Conservation (phyloP, 1,140 invertebrate species). For the Achatina immaculata region DNA sequence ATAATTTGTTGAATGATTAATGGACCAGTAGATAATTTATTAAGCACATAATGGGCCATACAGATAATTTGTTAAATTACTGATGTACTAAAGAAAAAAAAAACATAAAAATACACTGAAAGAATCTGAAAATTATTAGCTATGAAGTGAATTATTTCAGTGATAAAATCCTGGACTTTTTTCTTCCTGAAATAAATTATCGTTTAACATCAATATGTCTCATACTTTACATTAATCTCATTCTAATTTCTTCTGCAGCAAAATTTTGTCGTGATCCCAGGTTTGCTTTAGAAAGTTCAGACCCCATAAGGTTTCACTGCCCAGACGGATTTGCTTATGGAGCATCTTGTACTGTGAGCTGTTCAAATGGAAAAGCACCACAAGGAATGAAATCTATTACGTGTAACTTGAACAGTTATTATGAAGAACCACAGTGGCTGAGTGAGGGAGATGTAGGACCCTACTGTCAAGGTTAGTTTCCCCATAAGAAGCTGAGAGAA, state of each 20-base stretch:
- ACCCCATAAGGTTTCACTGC: neutral
- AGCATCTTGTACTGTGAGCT: neutral
- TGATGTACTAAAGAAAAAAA: too few relatives aligned
- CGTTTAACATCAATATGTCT: too few relatives aligned
- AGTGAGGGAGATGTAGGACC: neutral
- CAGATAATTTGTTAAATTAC: too few relatives aligned
- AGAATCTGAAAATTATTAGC: too few relatives aligned
- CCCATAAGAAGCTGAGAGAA: too few relatives aligned
- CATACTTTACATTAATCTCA: neutral
- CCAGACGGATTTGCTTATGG: neutral
- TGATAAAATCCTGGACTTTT: too few relatives aligned
- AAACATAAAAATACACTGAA: too few relatives aligned
- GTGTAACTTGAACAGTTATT: neutral
- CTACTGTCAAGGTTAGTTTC: constrained; percentile 2
- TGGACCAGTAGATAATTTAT: too few relatives aligned
- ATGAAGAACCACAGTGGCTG: neutral
- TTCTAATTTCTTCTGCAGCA: neutral
- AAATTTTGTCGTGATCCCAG: neutral
- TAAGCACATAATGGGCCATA: too few relatives aligned
- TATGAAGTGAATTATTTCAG: too few relatives aligned
- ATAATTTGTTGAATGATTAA: too few relatives aligned
- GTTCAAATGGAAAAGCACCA: neutral
- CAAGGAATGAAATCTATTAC: neutral
- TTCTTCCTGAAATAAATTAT: too few relatives aligned
- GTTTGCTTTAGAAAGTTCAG: neutral